Evolutionary conservation across 2,113 vertebrate genomes (phyloP).

Genomic region (Marmota flaviventris): DNA sequence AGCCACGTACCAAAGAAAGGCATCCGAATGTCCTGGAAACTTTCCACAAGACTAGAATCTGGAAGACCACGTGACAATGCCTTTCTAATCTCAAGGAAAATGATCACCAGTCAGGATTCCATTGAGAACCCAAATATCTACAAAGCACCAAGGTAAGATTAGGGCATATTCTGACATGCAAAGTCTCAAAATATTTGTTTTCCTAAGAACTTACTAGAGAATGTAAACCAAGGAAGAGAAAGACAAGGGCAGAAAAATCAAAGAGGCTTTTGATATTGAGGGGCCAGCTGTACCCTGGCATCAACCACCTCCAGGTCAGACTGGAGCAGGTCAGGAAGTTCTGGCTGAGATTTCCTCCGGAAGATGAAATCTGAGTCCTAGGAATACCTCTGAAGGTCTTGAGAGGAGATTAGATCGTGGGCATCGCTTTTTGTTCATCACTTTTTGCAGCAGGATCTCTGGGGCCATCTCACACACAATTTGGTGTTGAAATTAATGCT

Average conservation of each 20-base stretch:
- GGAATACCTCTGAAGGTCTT: not conserved
- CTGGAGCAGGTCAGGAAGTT: not conserved
- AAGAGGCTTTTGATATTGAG: not conserved
- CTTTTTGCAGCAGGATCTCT: too few species aligned
- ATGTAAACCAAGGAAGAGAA: not conserved
- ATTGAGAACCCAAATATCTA: not conserved
- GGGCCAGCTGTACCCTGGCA: too few species aligned
- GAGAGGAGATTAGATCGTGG: not conserved
- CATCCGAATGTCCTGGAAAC: not conserved
- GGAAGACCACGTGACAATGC: not conserved
- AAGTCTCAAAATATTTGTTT: not conserved
- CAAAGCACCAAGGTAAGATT: not conserved
- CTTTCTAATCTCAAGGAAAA: slow-evolving; percentile 46
- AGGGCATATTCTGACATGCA: not conserved
- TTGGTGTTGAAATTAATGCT: not conserved
- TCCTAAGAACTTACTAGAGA: slow-evolving; percentile 5
- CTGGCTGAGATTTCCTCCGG: not conserved
- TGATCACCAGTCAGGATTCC: not conserved
- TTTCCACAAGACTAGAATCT: not conserved
- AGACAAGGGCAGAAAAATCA: not conserved
- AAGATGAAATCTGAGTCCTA: not conserved
- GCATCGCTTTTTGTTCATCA: too few species aligned
- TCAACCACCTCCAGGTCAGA: not conserved
- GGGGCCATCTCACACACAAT: too few species aligned
- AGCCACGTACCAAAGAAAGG: not conserved